A percentile compares a stretch with the other conserved stretches of the same genome.
Conservation (phyloP, 1,140 invertebrate genomes). For the Drosophila asahinai region DNA sequence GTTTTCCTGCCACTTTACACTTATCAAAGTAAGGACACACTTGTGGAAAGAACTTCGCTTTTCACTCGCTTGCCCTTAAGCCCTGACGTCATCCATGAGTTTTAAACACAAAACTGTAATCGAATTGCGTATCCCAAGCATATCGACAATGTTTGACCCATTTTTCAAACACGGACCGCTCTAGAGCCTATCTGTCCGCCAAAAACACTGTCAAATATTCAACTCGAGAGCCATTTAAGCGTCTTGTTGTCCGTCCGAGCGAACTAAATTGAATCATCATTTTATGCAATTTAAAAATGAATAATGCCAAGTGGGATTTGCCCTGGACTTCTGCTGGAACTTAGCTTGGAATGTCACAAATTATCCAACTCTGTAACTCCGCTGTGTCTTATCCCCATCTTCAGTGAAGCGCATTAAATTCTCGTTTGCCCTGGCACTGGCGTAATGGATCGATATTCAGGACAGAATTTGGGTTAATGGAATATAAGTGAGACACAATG, state of each 20-base stretch:
- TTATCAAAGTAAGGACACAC: background rate
- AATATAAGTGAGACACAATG: constrained; percentile 63
- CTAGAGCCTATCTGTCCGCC: constrained; percentile 73
- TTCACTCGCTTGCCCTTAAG: background rate
- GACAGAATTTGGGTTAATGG: constrained; percentile 71
- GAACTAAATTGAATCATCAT: constrained; percentile 81
- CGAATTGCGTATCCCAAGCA: constrained; percentile 35
- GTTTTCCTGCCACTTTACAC: background rate
- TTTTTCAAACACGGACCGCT: constrained; percentile 9
- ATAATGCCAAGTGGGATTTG: constrained; percentile 58
- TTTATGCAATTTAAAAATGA: constrained; percentile 74
- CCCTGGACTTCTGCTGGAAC: constrained; percentile 5
- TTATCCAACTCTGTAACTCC: constrained; percentile 6
- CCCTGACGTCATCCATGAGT: constrained; percentile 61
- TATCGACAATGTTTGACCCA: constrained; percentile 9
- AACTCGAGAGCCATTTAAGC: constrained; percentile 65
- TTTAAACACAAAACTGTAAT: constrained; percentile 37
- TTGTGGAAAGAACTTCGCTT: background rate
- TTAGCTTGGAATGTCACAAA: constrained; percentile 8
- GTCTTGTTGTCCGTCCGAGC: constrained; percentile 42
- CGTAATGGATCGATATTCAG: constrained; percentile 60
- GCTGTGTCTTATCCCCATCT: constrained; percentile 22
- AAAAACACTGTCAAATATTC: constrained; percentile 66
- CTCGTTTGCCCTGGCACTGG: constrained; percentile 62
- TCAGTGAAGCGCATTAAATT: constrained; percentile 63